Conservation (phyloP, 2,113 vertebrate species). For the Harpagus bidentatus region DNA sequence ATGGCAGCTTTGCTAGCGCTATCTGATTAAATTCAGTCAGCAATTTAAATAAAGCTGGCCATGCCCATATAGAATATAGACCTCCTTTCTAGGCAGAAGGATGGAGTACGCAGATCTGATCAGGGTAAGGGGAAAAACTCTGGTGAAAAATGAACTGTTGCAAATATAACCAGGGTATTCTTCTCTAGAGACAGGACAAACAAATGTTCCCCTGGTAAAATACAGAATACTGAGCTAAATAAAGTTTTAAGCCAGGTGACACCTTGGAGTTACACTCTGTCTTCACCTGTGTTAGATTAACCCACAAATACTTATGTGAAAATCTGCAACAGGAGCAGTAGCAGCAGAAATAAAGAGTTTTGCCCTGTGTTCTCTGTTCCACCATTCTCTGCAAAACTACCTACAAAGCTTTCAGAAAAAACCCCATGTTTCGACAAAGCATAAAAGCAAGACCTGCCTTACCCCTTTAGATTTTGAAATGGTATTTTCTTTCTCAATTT, state of each 20-base stretch:
- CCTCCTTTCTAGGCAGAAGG: neutral
- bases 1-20: neutral
- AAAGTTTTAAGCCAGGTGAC: neutral
- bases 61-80: neutral
- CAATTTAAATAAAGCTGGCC: neutral
- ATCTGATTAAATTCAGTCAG: neutral
- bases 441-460: neutral
- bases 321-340: neutral
- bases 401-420: neutral
- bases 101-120: neutral
- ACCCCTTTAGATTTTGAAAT: neutral
- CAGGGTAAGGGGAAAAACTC: neutral
- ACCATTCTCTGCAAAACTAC: neutral
- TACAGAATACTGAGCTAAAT: neutral
- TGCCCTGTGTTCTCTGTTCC: neutral
- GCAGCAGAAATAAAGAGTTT: neutral
- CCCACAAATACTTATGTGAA: neutral
- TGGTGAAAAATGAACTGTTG: neutral
- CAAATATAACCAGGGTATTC: neutral
- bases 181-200: neutral
- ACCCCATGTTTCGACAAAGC: neutral
- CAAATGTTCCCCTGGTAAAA: neutral
- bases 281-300: neutral
- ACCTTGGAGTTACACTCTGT: neutral
- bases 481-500: neutral